Evolutionary conservation across 2,888 invertebrate species (phyloP), one percentile per base, ranked within the genome.

Genomic region (Tipula helvola): DNA sequence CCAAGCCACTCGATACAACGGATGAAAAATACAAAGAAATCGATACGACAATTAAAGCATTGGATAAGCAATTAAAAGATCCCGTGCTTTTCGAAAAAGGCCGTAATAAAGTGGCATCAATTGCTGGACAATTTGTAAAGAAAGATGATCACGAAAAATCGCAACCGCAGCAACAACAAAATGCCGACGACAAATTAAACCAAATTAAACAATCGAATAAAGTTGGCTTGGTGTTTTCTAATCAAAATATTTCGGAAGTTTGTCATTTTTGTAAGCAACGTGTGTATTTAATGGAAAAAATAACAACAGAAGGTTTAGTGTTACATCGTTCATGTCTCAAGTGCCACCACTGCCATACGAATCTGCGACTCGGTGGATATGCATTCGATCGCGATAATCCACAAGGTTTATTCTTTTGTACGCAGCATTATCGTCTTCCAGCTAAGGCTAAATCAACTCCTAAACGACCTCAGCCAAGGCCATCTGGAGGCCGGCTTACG

Each of bases 321-420:
- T 95, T 98, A 91, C 98, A 99, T 92, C 94, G 98, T 87, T 96
- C 96, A 84, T 99, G 99, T 92, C 97, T 99, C 92, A 95, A 97
- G 88, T 99, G 99, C 92, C 96, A 97, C 91, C 97, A 97, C 90
- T 99, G 98, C 92, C 95, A 95, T 89, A 95, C 96, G 4, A 95
- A 95, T 87, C 93, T 99, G 85, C 93, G 97, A 85, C 94, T 97
- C 85, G 94, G 94, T 85, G 95, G 94, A 87, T 96, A 96, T 90
- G 93, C 94, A 83, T 96, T 94, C 89, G 95, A 96, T 90, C 92
- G 94, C 18, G 95, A 95, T 88, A 95, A 94, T 88, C 93, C 93
- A 36, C 94, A 93, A 89, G 94, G 94, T 85, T 94, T 94, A 86
- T 92, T 97, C 91, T 96, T 95, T 90, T 97, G 97, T 90, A 92